Evolutionary conservation across 2,888 invertebrate species (phyloP).

Genomic region (Saturnia japonica): DNA sequence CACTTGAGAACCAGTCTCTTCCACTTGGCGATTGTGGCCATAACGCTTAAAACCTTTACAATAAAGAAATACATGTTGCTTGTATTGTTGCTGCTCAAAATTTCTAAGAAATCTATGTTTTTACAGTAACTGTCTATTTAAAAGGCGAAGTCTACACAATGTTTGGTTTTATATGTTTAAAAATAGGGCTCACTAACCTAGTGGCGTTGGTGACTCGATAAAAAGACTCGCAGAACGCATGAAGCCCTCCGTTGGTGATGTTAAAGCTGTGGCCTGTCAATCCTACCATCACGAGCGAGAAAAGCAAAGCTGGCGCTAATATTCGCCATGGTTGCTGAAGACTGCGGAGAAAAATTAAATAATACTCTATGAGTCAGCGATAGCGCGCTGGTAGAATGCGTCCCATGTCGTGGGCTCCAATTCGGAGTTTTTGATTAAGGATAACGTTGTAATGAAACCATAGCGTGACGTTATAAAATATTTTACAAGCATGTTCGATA

Average conservation of each 20-base stretch:
- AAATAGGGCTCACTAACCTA: slow-evolving; percentile 48
- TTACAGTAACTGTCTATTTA: too few relatives aligned
- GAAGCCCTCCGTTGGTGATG: slow-evolving; percentile 64
- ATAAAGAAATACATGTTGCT: too few relatives aligned
- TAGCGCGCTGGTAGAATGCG: neutral
- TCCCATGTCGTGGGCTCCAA: too few relatives aligned
- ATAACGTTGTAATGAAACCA: too few relatives aligned
- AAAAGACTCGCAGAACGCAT: slow-evolving; percentile 67
- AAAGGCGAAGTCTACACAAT: neutral
- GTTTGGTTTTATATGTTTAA: neutral
- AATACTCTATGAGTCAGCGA: neutral
- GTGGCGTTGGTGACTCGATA: slow-evolving; percentile 62
- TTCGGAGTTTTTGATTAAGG: neutral
- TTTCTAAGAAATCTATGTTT: too few relatives aligned
- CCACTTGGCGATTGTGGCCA: too few relatives aligned
- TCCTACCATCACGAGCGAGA: slow-evolving; percentile 65
- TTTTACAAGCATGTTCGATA: too few relatives aligned
- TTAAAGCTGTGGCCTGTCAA: slow-evolving; percentile 69
- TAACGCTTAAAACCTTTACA: too few relatives aligned
- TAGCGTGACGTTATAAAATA: too few relatives aligned
- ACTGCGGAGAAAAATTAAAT: slow-evolving; percentile 37
- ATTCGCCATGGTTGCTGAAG: slow-evolving; percentile 71
- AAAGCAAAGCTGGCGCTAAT: slow-evolving; percentile 65
- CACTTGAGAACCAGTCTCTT: too few relatives aligned
- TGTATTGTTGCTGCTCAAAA: too few relatives aligned